Evolutionary conservation across 2,797 vertebrate genomes (phyloP).

Genomic region (Cirrhinus mrigala): DNA sequence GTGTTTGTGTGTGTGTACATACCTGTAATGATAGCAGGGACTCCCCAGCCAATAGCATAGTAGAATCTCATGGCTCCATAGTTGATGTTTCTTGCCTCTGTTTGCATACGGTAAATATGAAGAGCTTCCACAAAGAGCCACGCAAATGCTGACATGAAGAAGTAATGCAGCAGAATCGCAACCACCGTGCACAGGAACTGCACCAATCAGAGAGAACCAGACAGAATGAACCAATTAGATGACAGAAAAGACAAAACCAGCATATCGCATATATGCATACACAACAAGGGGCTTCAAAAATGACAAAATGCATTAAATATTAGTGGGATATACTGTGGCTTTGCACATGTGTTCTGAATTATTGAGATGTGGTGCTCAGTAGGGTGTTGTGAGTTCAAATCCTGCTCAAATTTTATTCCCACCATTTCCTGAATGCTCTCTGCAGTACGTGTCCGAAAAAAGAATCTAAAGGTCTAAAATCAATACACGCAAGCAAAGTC

Average conservation of each 20-base stretch:
- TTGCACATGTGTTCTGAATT: not conserved
- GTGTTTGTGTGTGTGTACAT: constrained; percentile 43
- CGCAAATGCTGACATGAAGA: constrained; percentile 96
- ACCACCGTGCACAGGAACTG: constrained; percentile 96
- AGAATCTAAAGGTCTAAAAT: constrained; percentile 27
- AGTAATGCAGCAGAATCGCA: constrained; percentile 97
- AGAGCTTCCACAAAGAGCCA: constrained; percentile 98
- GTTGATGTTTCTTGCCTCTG: constrained; percentile 94
- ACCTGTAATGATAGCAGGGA: constrained; percentile 97
- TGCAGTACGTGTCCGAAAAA: not conserved
- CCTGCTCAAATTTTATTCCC: not conserved
- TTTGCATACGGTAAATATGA: constrained; percentile 98
- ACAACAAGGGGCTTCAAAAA: not conserved
- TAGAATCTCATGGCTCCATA: constrained; percentile 98
- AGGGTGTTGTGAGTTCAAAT: not conserved
- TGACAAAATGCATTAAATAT: too few relatives aligned
- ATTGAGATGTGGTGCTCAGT: not conserved
- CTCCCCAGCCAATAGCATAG: constrained; percentile 97
- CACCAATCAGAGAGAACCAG: constrained; percentile 1
- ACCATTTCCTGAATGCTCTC: not conserved
- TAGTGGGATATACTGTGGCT: not conserved
- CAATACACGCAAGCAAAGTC: constrained; percentile 26
- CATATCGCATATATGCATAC: not conserved
- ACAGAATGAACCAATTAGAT: constrained; percentile 27
- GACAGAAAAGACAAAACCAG: not conserved